Evolutionary conservation across 2,888 invertebrate species (phyloP).

Genomic region (Ariolimax columbianus): DNA sequence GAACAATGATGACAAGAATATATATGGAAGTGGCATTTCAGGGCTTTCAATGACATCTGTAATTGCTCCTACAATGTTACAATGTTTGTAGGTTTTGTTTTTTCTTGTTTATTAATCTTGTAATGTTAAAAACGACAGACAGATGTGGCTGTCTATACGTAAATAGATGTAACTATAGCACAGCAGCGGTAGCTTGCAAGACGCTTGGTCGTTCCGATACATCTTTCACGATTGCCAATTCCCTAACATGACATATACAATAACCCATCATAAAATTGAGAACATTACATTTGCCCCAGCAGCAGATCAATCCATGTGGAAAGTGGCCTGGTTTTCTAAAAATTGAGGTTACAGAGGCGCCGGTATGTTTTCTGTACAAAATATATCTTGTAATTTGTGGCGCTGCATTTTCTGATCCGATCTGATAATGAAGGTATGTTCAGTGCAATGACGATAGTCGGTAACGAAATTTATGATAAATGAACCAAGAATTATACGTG

Average conservation of each 20-base stretch:
- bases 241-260: background rate
- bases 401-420: background rate
- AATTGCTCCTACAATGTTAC: too few relatives aligned
- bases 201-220: background rate
- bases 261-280: background rate
- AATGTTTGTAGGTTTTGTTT: too few relatives aligned
- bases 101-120: too few relatives aligned
- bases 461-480: background rate
- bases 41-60: too few relatives aligned
- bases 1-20: too few relatives aligned
- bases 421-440: background rate
- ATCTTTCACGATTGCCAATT: background rate
- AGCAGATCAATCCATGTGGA: background rate
- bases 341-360: slow-evolving; percentile 7
- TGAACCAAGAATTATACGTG: too few relatives aligned
- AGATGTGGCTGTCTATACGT: too few relatives aligned
- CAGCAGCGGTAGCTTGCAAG: background rate
- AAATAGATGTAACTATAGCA: too few relatives aligned
- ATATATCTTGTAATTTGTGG: background rate
- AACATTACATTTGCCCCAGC: background rate
- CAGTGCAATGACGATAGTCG: background rate
- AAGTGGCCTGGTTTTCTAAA: background rate
- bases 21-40: too few relatives aligned
- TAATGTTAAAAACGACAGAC: too few relatives aligned
- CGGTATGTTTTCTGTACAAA: background rate